phyloP scores from a whole-genome alignment of 2,888 invertebrate species.

The Erpobdella octoculata region DNA sequence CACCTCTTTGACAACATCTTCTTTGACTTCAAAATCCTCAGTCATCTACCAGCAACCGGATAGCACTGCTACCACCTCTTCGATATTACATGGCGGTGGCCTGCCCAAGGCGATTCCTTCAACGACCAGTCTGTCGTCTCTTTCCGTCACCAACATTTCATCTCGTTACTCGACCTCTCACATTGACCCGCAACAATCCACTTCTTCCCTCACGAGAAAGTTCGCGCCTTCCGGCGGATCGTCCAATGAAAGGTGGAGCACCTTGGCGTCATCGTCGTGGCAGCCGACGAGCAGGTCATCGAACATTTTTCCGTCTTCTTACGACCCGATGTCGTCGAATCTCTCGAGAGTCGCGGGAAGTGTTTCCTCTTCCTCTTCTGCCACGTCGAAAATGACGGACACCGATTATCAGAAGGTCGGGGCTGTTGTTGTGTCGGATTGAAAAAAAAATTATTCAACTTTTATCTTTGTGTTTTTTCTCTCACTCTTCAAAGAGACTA shows the following conservation, averaged over 20 bases:
- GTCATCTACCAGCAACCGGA: background rate
- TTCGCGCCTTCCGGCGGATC: background rate
- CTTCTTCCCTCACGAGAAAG: background rate
- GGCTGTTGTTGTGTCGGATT: background rate
- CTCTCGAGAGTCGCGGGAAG: background rate
- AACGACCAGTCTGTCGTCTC: background rate
- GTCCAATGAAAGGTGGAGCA: background rate
- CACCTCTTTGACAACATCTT: too few species aligned
- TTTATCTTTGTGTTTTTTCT: background rate
- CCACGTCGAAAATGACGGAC: too few species aligned
- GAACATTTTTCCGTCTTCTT: background rate
- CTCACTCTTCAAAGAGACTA: background rate
- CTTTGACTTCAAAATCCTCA: too few species aligned
- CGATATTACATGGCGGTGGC: background rate
- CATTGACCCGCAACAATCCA: background rate
- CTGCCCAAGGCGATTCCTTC: background rate
- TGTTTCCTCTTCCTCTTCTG: too few species aligned
- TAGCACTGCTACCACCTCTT: background rate
- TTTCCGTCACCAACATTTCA: background rate
- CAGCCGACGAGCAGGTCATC: background rate
- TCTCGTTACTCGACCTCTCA: background rate
- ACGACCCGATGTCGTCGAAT: background rate
- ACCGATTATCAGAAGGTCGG: background rate
- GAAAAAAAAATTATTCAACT: too few species aligned
- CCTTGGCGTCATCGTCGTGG: background rate